Evolutionary conservation across 2,113 vertebrate genomes (phyloP), one percentile per base, ranked within the genome.

Genomic region (Neolamprologus variostigma): DNA sequence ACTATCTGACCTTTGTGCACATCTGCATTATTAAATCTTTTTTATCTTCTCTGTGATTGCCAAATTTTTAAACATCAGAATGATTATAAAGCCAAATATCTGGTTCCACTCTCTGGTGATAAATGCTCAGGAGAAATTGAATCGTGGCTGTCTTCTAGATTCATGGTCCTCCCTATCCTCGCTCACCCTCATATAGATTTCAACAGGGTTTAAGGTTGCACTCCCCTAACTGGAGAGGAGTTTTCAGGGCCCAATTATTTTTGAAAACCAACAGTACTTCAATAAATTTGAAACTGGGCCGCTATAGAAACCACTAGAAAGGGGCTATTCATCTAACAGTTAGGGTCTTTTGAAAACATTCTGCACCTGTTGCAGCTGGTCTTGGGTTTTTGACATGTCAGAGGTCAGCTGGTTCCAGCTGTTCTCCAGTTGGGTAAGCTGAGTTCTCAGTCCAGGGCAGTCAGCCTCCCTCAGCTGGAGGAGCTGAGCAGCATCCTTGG

Each of bases 291-390:
- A 89, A 54, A 50, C 19, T 3, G 37, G 78, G 42, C 19, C 11
- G 37, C 7, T 16, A 16, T 78, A 31, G 26, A 35, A 26, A 45
- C 7, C 21, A 45, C 35, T 45, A 61, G 16, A 40, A 53, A 83
- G 23, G 17, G n/a, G 19, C 31, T 71, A 73, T 73, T 73, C 8
- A 10, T 73, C 21, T 57, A 28, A 28, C 14, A 28, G 3, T 16
- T 35, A 13, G 4, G 4, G n/a, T 35, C 16, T 9, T 31, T 79
- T 73, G 35, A 9, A 51, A 66, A 40, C 14, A 23, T 26, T 12
- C 5, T 83, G 4, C 42, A 98, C 99, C 97, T 98, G 97, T 83
- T 98, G 97, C 84, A 97, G 94, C 68, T 93, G 96, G 42, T 98
- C 97, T 94, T 98, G 97, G 80, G 96, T 95, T 50, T 83, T 86